Base-by-base conservation (phyloP, 2,888 invertebrate species). In the Plebejus anna region DNA sequence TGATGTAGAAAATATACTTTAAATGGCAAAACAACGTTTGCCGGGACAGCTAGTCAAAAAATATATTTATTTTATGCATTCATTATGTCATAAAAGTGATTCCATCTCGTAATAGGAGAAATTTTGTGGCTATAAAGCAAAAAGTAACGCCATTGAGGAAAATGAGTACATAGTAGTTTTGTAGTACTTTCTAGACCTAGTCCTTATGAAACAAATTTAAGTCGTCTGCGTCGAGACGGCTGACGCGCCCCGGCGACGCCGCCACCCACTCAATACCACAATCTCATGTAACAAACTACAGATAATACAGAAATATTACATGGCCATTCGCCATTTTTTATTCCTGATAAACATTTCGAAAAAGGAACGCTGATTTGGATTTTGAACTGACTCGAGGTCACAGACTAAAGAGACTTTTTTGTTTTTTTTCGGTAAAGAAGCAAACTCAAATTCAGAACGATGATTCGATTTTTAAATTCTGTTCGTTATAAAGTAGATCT, bases 191-290 rank as follows among this genome's bases (percentile, higher is more conserved):
- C 66, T 66, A 66, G 66, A 32, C 66, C 66, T 66, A 66, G 66
- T 66, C 66, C 66, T 32, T 66, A 13, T 4, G 66, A 66, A 66
- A 66, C 32, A 28, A 28, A 61, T 61, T 61, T 61, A 61, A 61
- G 61, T 61, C 28, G 66, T 66, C 66, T 66, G 32, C 36, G 66
- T 32, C 66, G 66, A 66, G 66, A 66, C 66, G 66, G 66, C 66
- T 36, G 66, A 66, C 66, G 66, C 73, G 73, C 73, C 73, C 32
- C 13, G 32, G 3, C 51, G 73, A 16, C 73, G 73, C 73, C 73
- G 5, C 73, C 73, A 7, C 73, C 73, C 73, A 73, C 55, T n/a
- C 73, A 28, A 73, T 51, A 73, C 47, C 47, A 72, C n/a, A 72
- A 72, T 71, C 51, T 42, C 51, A 13, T 47, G 42, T 55, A 51